Conservation (phyloP, 2,888 invertebrate genomes). For the Leucophenga montana region DNA sequence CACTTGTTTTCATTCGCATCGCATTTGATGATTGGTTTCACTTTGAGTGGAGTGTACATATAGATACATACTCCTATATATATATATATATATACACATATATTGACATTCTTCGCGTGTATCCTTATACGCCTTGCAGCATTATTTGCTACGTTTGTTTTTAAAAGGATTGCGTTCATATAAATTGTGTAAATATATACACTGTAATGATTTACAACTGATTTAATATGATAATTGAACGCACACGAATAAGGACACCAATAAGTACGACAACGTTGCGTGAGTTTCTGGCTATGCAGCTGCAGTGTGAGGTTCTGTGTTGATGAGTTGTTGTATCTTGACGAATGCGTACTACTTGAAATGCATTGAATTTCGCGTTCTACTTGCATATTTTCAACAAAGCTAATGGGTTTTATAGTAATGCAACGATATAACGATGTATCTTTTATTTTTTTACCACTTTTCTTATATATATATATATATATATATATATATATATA, state of each 20-base stretch:
- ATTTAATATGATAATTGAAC: constrained; percentile 58
- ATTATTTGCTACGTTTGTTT: constrained; percentile 21
- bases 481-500: too few species aligned
- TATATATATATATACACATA: too few species aligned
- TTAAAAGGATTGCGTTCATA: constrained; percentile 49
- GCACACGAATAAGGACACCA: constrained; percentile 46
- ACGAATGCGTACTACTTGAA: constrained; percentile 38
- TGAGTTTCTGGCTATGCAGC: background rate
- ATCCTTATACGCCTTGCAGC: background rate
- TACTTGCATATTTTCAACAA: background rate
- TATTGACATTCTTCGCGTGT: too few species aligned
- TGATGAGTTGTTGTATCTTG: too few species aligned
- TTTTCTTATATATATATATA: too few species aligned
- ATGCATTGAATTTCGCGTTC: constrained; percentile 45
- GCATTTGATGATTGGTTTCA: constrained; percentile 12
- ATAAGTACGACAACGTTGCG: constrained; percentile 39
- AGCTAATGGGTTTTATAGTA: too few species aligned
- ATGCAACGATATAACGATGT: too few species aligned
- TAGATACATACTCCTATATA: too few species aligned
- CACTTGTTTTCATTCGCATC: background rate
- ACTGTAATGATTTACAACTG: constrained; percentile 57
- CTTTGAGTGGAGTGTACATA: background rate
- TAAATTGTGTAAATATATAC: constrained; percentile 54
- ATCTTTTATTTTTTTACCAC: too few species aligned
- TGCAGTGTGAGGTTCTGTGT: background rate